phyloP scores from a whole-genome alignment of 2,797 vertebrate species.

The Lepus townsendii region DNA sequence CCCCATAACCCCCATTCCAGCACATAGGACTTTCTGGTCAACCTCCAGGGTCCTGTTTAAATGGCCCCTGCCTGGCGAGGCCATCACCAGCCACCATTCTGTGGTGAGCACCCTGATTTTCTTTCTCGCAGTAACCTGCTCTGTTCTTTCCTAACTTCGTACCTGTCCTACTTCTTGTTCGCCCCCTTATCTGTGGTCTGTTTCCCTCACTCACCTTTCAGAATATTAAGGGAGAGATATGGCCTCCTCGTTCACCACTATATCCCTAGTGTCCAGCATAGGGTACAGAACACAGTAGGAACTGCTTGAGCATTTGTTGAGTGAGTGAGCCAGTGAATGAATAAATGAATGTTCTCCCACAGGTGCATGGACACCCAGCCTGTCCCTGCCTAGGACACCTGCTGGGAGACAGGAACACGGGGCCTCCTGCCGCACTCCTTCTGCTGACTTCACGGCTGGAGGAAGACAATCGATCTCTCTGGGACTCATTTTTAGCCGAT shows the following conservation, averaged over 20 bases:
- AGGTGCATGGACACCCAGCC: rapidly evolving
- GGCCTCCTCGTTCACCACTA: neutral
- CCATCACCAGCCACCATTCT: neutral
- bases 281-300: neutral
- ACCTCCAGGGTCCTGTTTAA: neutral
- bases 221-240: too few species aligned
- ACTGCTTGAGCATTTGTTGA: neutral
- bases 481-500: neutral
- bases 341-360: neutral
- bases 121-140: neutral
- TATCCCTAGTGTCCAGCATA: neutral
- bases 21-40: neutral
- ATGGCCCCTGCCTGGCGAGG: neutral
- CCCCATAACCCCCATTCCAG: too few species aligned
- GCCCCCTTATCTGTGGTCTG: neutral
- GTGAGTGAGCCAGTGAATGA: neutral
- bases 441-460: neutral
- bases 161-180: neutral
- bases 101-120: neutral
- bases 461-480: neutral
- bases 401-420: neutral
- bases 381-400: neutral
- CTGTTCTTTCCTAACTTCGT: neutral
- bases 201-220: neutral
- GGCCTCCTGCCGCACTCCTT: neutral